Evolutionary conservation across 2,113 vertebrate genomes (phyloP).

Genomic region (Sinocyclocheilus anshuiensis): DNA sequence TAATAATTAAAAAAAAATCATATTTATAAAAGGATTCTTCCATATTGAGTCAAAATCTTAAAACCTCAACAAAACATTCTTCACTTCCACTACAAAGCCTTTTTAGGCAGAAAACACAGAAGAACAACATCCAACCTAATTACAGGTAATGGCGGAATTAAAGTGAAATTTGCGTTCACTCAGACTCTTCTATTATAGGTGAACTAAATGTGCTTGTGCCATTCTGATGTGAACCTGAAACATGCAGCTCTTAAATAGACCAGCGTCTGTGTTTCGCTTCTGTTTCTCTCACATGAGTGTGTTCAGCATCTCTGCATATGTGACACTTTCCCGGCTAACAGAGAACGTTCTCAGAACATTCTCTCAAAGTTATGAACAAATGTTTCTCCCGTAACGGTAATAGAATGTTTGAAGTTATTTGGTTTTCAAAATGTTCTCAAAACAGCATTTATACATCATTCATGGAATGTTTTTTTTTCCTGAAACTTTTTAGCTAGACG

Average conservation of each 20-base stretch:
- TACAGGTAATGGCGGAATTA: neutral
- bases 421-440: neutral
- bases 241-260: neutral
- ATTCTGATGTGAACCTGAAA: neutral
- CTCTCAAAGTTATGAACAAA: neutral
- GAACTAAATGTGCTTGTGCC: neutral
- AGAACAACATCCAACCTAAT: neutral
- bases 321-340: neutral
- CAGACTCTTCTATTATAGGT: neutral
- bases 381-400: neutral
- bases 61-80: neutral
- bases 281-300: neutral
- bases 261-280: neutral
- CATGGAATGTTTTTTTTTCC: too few relatives aligned
- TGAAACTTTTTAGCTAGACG: too few relatives aligned
- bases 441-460: neutral
- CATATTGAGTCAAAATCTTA: neutral
- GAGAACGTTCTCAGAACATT: too few relatives aligned
- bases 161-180: neutral
- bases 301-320: too few relatives aligned
- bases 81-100: neutral
- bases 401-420: neutral
- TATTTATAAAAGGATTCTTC: too few relatives aligned
- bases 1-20: neutral
- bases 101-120: slow-evolving; percentile 1